Conservation (phyloP, 2,888 invertebrate genomes). For the Coenonympha glycerion region DNA sequence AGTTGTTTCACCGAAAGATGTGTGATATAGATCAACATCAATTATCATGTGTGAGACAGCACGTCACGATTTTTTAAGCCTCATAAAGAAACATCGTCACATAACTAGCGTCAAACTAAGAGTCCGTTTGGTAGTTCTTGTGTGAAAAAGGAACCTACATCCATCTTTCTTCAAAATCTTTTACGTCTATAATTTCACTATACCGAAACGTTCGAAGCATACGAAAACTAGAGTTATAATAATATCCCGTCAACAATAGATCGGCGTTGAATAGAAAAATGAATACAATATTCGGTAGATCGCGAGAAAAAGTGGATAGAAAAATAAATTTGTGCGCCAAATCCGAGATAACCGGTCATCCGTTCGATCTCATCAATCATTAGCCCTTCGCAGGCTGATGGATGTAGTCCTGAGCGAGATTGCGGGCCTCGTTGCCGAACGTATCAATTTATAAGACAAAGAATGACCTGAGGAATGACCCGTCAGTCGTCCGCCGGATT, state of each 20-base stretch:
- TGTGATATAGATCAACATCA: too few relatives aligned
- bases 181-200: neutral
- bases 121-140: too few relatives aligned
- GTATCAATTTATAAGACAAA: slow-evolving; percentile 73
- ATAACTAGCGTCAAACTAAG: too few relatives aligned
- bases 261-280: slow-evolving; percentile 1
- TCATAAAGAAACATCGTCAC: too few relatives aligned
- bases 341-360: slow-evolving; percentile 41
- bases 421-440: slow-evolving; percentile 56
- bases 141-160: too few relatives aligned
- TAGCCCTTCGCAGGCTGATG: slow-evolving; percentile 51
- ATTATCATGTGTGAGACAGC: too few relatives aligned
- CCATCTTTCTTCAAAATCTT: too few relatives aligned
- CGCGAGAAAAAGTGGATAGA: slow-evolving; percentile 21
- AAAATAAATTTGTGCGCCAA: slow-evolving; percentile 34
- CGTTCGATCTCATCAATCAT: slow-evolving; percentile 64
- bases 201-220: neutral
- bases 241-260: slow-evolving; percentile 5
- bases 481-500: slow-evolving; percentile 53
- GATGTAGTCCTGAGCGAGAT: slow-evolving; percentile 58
- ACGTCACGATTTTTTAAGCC: too few relatives aligned
- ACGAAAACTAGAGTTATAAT: neutral
- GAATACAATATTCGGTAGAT: slow-evolving; percentile 9
- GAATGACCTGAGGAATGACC: slow-evolving; percentile 66
- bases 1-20: too few relatives aligned